A percentile compares a stretch with the other conserved stretches of the same genome.
Evolutionary conservation across 2,113 vertebrate species (phyloP).

Genomic region (Calidris pygmaea): DNA sequence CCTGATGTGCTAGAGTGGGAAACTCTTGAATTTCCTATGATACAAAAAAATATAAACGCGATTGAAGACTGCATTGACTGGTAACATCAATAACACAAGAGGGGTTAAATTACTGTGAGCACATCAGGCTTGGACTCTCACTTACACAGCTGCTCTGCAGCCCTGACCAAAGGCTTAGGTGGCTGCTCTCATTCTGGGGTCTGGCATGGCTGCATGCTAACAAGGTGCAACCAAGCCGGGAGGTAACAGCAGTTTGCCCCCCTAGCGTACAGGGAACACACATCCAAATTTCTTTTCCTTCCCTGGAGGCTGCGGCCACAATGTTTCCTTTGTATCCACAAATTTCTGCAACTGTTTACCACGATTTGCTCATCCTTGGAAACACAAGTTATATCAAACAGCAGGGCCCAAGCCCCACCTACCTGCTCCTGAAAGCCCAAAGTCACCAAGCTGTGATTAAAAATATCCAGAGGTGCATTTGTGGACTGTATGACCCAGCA

Average conservation of each 20-base stretch:
- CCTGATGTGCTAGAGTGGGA: background rate
- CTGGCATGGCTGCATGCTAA: background rate
- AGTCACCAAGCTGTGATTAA: conserved; percentile 14
- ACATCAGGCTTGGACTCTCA: background rate
- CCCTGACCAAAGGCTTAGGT: background rate
- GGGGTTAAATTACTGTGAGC: background rate
- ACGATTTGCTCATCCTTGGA: background rate
- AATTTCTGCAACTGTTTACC: background rate
- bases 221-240: background rate
- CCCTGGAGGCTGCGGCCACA: background rate
- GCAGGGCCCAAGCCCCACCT: background rate
- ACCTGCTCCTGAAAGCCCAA: background rate
- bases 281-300: background rate
- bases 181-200: background rate
- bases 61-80: background rate
- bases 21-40: background rate
- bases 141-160: background rate
- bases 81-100: background rate
- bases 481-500: background rate
- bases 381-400: background rate
- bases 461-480: conserved; percentile 8
- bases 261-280: too few species aligned
- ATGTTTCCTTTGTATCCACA: background rate
- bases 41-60: background rate
- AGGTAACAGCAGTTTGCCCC: background rate